phyloP scores from a whole-genome alignment of 2,797 vertebrate species.

The Syngnathus rostellatus region DNA sequence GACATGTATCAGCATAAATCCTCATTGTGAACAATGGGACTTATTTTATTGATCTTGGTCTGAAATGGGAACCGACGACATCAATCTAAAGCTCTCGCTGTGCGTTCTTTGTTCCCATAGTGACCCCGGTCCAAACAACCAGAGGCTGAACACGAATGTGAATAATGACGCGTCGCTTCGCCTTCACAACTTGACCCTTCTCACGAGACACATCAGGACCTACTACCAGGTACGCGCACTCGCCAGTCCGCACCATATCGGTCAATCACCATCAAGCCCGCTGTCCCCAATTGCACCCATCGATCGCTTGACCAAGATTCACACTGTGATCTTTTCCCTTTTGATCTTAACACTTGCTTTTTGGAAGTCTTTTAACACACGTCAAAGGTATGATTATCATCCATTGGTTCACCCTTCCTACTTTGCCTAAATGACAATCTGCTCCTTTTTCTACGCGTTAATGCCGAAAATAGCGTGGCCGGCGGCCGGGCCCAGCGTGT shows the following conservation, averaged over 20 bases:
- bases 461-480: background rate
- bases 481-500: background rate
- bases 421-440: background rate
- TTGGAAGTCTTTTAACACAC: background rate
- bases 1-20: constrained; percentile 28
- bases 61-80: constrained; percentile 14
- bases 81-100: constrained; percentile 8
- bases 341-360: background rate
- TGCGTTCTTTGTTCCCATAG: constrained; percentile 43
- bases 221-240: constrained; percentile 58
- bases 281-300: too few species aligned
- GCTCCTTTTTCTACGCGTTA: background rate
- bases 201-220: constrained; percentile 52
- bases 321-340: background rate
- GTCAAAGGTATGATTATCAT: background rate
- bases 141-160: constrained; percentile 59
- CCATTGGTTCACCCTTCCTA: background rate
- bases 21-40: constrained; percentile 17
- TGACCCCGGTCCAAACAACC: constrained; percentile 53
- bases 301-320: background rate
- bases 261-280: background rate
- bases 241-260: too few species aligned
- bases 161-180: constrained; percentile 58
- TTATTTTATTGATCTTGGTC: constrained; percentile 21
- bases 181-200: constrained; percentile 59